Base-by-base conservation (phyloP, 2,797 vertebrate genomes). In the Silurus aristotelis region DNA sequence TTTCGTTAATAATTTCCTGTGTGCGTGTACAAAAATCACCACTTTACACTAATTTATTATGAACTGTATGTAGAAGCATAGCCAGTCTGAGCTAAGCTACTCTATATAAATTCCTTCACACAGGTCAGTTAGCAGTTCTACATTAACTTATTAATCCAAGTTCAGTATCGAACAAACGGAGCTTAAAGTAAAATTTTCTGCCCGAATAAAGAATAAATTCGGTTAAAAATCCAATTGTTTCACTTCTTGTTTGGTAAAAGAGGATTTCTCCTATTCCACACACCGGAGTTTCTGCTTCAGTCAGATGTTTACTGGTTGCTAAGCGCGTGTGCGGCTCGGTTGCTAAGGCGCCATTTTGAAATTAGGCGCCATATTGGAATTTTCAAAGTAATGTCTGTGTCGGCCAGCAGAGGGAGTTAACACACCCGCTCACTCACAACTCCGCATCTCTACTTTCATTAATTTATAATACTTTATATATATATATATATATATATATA, bases 221-320 rank as follows among this genome's bases (percentile, higher is more conserved):
- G 14, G 9, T 4, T 6, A 15, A 55, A 80, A 67, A 52, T 48
- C 2, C 2, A 5, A 48, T 52, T 7, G 14, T 25, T 8, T 48
- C 38, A 0, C 3, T 63, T 25, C 6, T 46, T 15, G 6, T 66
- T 66, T 52, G 25, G 1, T 66, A 15, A n/a, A 38, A 14, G 4
- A 2, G 31, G 13, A 15, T 27, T 61, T 78, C 52, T 82, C 25
- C 3, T 9, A 22, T 3, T 63, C n/a, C 27, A 19, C 20, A 19
- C 22, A 3, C 31, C 13, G 67, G 10, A 43, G 63, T 72, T 84
- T 68, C 80, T 20, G 14, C 48, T 83, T 48, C 63, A 12, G 67
- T 55, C 87, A 63, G 73, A 52, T 91, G 93, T 94, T 92, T 90
- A 85, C 83, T 86, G 14, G 93, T 93, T 75, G 90, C 93, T 90